Conservation (phyloP, 2,888 invertebrate genomes). For the Petrolisthes cinctipes region DNA sequence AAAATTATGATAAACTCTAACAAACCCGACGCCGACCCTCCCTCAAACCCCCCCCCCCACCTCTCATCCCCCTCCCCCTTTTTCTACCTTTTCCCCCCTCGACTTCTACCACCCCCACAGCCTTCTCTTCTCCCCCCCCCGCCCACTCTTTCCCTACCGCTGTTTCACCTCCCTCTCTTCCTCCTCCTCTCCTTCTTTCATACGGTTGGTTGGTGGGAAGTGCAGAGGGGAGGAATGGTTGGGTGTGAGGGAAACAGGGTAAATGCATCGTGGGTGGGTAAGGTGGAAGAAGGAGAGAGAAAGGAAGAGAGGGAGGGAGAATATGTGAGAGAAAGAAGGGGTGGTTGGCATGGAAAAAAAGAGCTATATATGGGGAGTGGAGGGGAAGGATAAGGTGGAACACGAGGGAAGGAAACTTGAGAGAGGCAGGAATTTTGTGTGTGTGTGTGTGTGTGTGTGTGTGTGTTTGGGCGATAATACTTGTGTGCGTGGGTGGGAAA, state of each 20-base stretch:
- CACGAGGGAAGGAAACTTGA: too few relatives aligned
- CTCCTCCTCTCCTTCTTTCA: not conserved
- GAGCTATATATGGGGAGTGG: not conserved
- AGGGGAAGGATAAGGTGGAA: not conserved
- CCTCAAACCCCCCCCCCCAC: not conserved
- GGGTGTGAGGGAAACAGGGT: not conserved
- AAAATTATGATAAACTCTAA: not conserved
- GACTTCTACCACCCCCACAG: not conserved
- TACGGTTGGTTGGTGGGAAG: not conserved
- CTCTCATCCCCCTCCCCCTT: not conserved
- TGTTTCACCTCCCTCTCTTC: not conserved
- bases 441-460: not conserved
- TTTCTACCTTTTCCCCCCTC: not conserved
- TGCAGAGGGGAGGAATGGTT: not conserved
- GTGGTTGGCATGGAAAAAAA: too few relatives aligned
- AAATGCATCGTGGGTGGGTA: not conserved
- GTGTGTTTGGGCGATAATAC: not conserved
- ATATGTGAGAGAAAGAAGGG: too few relatives aligned
- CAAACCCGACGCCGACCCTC: not conserved
- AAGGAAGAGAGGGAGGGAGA: not conserved
- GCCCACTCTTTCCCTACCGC: not conserved
- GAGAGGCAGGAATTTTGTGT: not conserved
- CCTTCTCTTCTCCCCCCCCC: not conserved
- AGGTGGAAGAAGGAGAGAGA: not conserved
- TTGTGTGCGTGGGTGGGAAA: too few relatives aligned